Conservation (phyloP, 2,113 vertebrate species). For the Apaloderma vittatum region DNA sequence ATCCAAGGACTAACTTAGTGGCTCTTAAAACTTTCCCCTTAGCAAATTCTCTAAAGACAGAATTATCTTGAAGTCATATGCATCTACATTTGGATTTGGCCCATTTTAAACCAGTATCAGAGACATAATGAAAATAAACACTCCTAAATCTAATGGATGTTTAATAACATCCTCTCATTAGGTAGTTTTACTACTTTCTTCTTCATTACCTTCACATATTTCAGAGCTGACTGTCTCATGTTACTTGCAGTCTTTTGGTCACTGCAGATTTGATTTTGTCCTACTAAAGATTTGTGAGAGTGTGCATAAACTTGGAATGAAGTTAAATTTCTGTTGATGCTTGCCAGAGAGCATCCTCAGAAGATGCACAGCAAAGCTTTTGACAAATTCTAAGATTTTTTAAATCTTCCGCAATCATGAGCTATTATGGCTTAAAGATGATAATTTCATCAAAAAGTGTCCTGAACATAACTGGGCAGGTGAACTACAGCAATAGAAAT, state of each 20-base stretch:
- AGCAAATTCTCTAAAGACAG: conserved; percentile 8
- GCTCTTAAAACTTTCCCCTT: conserved; percentile 32
- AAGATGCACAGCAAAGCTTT: not conserved
- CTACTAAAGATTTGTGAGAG: not conserved
- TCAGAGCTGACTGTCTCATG: not conserved
- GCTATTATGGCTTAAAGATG: not conserved
- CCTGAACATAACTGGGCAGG: not conserved
- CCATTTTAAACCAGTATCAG: not conserved
- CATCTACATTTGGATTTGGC: not conserved
- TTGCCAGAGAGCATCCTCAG: not conserved
- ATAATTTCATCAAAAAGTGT: not conserved
- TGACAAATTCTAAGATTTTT: not conserved
- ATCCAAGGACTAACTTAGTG: not conserved
- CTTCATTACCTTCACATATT: conserved; percentile 13
- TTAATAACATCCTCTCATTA: not conserved
- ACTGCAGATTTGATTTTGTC: not conserved
- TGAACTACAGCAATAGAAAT: not conserved
- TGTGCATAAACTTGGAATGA: not conserved
- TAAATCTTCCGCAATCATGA: not conserved
- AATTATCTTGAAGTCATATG: not conserved
- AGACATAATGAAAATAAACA: conserved; percentile 18
- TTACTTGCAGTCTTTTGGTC: not conserved
- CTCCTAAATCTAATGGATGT: not conserved
- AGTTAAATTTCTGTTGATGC: not conserved
- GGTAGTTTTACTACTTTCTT: conserved; percentile 2